These are phyloP conservation scores for Pseudachorutes palmiensis DNA, from an alignment of 1,140 invertebrate species.

Conservation along the genomic window DNA sequence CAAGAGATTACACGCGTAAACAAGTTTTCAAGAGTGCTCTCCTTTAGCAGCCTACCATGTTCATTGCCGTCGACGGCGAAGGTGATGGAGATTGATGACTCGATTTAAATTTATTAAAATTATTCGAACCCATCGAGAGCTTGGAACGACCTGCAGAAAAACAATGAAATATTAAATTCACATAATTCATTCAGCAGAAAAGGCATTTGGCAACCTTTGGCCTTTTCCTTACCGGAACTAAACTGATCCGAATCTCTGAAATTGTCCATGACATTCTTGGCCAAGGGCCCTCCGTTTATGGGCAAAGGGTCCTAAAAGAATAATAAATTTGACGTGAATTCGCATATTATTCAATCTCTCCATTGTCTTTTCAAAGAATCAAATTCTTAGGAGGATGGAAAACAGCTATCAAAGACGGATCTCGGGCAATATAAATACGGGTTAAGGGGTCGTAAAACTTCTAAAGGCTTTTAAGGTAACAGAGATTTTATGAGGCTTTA, in stretches of 20 bases:
- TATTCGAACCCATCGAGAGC: slow-evolving; percentile 37
- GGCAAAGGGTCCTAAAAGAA: slow-evolving; percentile 34
- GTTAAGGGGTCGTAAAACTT: no score
- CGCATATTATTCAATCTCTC: no score
- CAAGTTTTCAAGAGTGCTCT: background rate
- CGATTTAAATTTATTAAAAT: slow-evolving; percentile 38
- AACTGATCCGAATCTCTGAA: slow-evolving; percentile 36
- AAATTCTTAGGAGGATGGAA: no score
- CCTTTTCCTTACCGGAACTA: slow-evolving; percentile 32
- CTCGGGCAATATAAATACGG: no score
- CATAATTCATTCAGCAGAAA: background rate
- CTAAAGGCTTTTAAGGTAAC: no score
- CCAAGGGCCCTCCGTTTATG: slow-evolving; percentile 26
- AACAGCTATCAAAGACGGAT: no score
- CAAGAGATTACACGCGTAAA: background rate
- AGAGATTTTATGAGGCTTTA: no score
- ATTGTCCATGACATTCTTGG: slow-evolving; percentile 27
- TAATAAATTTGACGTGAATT: slow-evolving; percentile 1
- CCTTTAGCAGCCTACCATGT: slow-evolving; percentile 29
- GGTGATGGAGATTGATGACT: slow-evolving; percentile 37
- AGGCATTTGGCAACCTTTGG: background rate
- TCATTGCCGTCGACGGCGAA: slow-evolving; percentile 37
- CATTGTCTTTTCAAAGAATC: no score
- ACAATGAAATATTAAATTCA: background rate
- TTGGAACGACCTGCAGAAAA: slow-evolving; percentile 35